Percentiles rank a stretch among this genome's conserved stretches.
phyloP scores from a whole-genome alignment of 53 echinoderm and acorn worm species.

The Echinometra lucunter region DNA sequence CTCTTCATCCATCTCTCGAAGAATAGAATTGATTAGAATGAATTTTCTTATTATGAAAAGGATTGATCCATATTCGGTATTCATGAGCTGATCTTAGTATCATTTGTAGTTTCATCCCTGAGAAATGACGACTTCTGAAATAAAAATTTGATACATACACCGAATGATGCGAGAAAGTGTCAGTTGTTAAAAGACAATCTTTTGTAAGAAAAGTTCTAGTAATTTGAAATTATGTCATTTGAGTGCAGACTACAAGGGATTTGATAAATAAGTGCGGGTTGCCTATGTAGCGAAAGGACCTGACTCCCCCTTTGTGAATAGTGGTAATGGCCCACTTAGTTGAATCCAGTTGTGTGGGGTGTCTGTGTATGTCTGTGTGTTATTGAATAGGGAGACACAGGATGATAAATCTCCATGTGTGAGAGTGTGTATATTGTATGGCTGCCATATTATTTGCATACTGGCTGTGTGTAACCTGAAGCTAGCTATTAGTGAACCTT shows the following conservation, averaged over 20 bases:
- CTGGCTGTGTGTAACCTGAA: slow-evolving; percentile 54
- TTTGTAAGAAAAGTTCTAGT: neutral
- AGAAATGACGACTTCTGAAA: neutral
- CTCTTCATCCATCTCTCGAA: neutral
- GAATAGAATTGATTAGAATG: neutral
- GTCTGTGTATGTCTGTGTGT: slow-evolving; percentile 35
- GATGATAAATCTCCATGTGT: slow-evolving; percentile 54
- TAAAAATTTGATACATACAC: neutral
- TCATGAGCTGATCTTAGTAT: neutral
- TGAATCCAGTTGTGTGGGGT: slow-evolving; percentile 45
- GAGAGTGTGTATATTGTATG: slow-evolving; percentile 57
- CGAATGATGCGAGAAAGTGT: neutral
- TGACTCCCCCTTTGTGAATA: slow-evolving; percentile 40
- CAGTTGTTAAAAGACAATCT: too few relatives aligned
- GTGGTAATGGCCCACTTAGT: slow-evolving; percentile 52
- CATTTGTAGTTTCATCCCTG: neutral
- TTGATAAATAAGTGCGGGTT: neutral
- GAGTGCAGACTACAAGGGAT: neutral
- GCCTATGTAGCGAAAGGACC: slow-evolving; percentile 22
- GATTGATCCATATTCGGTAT: neutral
- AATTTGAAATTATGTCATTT: neutral
- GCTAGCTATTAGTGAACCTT: slow-evolving; percentile 59
- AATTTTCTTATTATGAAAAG: neutral
- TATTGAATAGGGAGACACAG: slow-evolving; percentile 5
- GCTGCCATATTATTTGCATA: slow-evolving; percentile 67